Evolutionary conservation across 2,797 vertebrate species (phyloP).

Genomic region (Discoglossus pictus): DNA sequence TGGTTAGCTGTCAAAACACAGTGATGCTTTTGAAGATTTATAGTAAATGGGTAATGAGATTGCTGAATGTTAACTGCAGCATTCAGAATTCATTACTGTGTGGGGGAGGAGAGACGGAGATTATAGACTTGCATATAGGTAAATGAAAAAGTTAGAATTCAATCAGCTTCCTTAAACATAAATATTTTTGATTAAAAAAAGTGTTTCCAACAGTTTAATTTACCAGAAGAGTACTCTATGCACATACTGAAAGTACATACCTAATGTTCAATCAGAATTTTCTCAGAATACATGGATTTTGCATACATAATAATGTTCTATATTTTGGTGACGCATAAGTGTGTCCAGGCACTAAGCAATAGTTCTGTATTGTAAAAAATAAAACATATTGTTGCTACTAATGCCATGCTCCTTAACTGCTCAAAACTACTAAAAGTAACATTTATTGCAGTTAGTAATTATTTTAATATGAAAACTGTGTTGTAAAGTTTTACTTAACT

Average conservation of each 20-base stretch:
- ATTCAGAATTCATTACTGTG: conserved; percentile 62
- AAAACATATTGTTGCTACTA: too few relatives aligned
- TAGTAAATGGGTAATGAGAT: conserved; percentile 65
- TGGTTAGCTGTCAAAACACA: conserved; percentile 67
- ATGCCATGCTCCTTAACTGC: too few relatives aligned
- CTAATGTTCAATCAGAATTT: background rate
- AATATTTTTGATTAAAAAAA: conserved; percentile 59
- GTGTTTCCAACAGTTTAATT: conserved; percentile 35
- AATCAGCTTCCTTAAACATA: conserved; percentile 59
- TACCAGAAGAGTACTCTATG: background rate
- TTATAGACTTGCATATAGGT: conserved; percentile 54
- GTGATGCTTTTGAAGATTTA: conserved; percentile 68
- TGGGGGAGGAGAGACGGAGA: conserved; percentile 50
- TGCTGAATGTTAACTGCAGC: conserved; percentile 63
- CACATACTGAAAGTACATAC: background rate
- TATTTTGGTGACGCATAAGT: too few relatives aligned
- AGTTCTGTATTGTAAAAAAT: too few relatives aligned
- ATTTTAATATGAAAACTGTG: too few relatives aligned
- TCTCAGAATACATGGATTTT: background rate
- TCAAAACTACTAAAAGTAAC: too few relatives aligned
- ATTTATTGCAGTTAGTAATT: too few relatives aligned
- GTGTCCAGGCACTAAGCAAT: too few relatives aligned
- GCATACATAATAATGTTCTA: too few relatives aligned
- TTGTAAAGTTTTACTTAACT: too few relatives aligned
- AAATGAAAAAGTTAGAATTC: conserved; percentile 56